Evolutionary conservation across 2,888 invertebrate species (phyloP).

Genomic region (Orgyia antiqua): DNA sequence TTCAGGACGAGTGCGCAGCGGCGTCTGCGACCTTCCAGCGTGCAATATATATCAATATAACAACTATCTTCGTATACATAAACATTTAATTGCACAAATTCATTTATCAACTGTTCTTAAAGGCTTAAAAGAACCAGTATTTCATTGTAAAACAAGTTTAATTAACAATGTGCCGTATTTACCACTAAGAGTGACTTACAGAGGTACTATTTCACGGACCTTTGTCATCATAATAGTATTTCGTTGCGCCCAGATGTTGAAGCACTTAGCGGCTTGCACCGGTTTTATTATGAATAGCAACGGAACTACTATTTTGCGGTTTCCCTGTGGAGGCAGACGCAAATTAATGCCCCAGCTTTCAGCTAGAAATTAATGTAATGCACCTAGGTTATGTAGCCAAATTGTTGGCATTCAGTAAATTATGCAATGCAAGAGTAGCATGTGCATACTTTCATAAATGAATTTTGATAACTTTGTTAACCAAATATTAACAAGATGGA

Average conservation of each 20-base stretch:
- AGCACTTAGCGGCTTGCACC: constrained; percentile 72
- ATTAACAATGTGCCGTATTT: constrained; percentile 20
- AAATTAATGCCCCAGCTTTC: constrained; percentile 74
- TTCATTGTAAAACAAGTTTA: constrained; percentile 18
- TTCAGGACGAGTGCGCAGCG: no score
- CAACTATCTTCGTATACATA: no score
- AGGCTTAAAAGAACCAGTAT: constrained; percentile 10
- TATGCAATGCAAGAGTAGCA: constrained; percentile 39
- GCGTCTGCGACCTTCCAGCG: no score
- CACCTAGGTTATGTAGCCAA: constrained; percentile 69
- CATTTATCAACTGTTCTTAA: constrained; percentile 1
- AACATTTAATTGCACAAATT: neutral
- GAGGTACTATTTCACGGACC: constrained; percentile 34
- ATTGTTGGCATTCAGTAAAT: constrained; percentile 67
- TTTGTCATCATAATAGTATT: constrained; percentile 67
- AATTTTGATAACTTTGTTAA: constrained; percentile 44
- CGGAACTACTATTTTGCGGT: constrained; percentile 76
- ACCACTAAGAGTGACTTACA: constrained; percentile 21
- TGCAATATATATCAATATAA: no score
- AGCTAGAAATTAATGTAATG: constrained; percentile 76
- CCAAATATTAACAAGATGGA: neutral
- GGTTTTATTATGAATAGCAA: constrained; percentile 76
- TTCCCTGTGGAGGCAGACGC: constrained; percentile 67
- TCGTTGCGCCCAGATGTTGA: constrained; percentile 67
- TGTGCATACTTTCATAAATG: constrained; percentile 54